phyloP scores from a whole-genome alignment of 2,797 vertebrate genomes.

The Schizopygopsis malacanthus region DNA sequence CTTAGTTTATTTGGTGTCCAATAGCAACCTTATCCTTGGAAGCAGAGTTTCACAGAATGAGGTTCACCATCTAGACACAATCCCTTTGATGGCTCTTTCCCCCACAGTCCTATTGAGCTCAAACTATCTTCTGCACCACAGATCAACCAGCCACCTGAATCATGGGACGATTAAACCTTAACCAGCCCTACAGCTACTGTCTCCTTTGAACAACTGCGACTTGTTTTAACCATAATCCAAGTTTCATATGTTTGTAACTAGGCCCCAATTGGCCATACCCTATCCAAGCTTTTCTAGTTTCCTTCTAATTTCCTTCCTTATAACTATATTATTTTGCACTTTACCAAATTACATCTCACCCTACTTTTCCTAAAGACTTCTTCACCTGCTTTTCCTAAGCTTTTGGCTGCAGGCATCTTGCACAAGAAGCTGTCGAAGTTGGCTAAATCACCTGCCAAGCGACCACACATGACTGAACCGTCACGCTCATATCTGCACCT shows the following conservation, averaged over 20 bases:
- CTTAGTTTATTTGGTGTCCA: constrained; percentile 4
- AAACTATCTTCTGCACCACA: constrained; percentile 18
- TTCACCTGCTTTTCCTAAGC: background rate
- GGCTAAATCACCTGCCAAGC: background rate
- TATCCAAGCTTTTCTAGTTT: background rate
- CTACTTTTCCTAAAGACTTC: background rate
- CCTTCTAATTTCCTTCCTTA: background rate
- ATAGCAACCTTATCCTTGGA: background rate
- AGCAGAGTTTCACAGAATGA: background rate
- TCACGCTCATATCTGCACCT: background rate
- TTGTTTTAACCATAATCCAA: background rate
- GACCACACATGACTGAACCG: background rate
- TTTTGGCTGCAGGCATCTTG: background rate
- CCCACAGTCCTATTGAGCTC: background rate
- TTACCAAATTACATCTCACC: background rate
- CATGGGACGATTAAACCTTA: background rate
- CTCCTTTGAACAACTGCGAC: background rate
- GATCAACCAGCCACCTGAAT: background rate
- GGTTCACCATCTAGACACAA: background rate
- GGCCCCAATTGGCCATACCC: background rate
- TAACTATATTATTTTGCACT: background rate
- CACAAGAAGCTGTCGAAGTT: background rate
- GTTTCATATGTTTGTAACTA: background rate
- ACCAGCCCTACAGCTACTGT: background rate
- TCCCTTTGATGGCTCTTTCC: constrained; percentile 1